Evolutionary conservation across 2,113 vertebrate species (phyloP), one percentile per base, ranked within the genome.

Genomic region (Hemicordylus capensis): DNA sequence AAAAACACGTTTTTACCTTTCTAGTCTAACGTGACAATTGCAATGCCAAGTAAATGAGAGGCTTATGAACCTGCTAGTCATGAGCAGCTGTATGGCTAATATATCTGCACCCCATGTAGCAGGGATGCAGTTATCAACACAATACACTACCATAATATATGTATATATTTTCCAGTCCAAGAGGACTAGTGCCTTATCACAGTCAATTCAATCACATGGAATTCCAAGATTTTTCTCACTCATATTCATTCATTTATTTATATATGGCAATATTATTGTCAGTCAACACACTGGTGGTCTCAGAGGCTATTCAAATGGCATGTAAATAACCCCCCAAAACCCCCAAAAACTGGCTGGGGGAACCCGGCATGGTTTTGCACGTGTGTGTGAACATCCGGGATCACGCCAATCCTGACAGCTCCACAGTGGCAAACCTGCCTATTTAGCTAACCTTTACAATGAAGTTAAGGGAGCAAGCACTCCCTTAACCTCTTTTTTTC

Each of bases 61-160:
- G 67, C 9, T 42, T 42, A 20, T 31, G 63, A 10, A 31, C 4
- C 63, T 70, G 37, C 22, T 39, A 42, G 37, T 70, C 15, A 42
- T 42, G 10, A 42, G 34, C 20, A 10, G 37, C 37, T 10, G 37
- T 24, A 70, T 70, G n/a, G 26, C 26, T 24, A 74, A 46, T 48
- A 48, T 14, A 44, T 31, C 14, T 31, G 26, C 17, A 70, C 19
- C 2, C 42, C 34, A 10, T 67, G 17, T 17, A 37, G 37, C 6
- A 5, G n/a, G 28, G 72, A 31, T n/a, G 26, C 44, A 74, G 69
- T 28, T 72, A 44, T 93, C 84, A 92, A 83, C 67, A 95, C 93
- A 91, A 89, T 91, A 88, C 90, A 89, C 84, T 34, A 73, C 93
- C 91, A 90, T 82, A 84, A 37, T 37, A 91, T 90, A 91, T 90